A percentile compares a stretch with the other conserved stretches of the same genome.
These are phyloP conservation scores for Syrrhaptes paradoxus DNA, from an alignment of 2,113 vertebrate genomes.

Conservation along the genomic window DNA sequence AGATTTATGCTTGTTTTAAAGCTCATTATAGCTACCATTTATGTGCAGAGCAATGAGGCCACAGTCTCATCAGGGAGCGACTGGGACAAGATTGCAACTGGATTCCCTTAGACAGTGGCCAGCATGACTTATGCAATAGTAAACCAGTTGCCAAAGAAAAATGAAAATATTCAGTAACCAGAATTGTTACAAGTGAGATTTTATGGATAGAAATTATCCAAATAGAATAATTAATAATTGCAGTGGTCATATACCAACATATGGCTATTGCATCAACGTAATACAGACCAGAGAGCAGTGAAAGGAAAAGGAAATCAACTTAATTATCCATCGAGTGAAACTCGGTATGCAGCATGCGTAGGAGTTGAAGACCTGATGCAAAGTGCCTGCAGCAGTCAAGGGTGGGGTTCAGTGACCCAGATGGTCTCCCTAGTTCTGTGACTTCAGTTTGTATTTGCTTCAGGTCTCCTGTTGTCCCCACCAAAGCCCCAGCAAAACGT, in stretches of 20 bases:
- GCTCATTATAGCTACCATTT: neutral
- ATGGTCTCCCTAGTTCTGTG: neutral
- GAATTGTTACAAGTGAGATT: neutral
- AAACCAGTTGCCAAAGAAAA: neutral
- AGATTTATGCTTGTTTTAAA: neutral
- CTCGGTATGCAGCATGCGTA: accelerated
- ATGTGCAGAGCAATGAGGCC: neutral
- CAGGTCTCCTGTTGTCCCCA: neutral
- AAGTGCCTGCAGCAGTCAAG: neutral
- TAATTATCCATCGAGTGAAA: neutral
- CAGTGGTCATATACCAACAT: neutral
- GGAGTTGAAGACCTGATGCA: neutral
- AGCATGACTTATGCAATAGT: neutral
- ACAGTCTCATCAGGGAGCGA: neutral
- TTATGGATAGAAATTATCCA: neutral
- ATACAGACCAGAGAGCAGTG: neutral
- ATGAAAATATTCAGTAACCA: neutral
- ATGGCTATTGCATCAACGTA: neutral
- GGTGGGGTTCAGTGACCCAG: neutral
- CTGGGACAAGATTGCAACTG: neutral
- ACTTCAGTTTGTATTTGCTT: neutral
- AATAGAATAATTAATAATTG: neutral
- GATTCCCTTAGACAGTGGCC: neutral
- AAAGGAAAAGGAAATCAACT: neutral
- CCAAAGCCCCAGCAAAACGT: neutral